Evolutionary conservation across 2,888 invertebrate species (phyloP).

Genomic region (Mythimna pallens): DNA sequence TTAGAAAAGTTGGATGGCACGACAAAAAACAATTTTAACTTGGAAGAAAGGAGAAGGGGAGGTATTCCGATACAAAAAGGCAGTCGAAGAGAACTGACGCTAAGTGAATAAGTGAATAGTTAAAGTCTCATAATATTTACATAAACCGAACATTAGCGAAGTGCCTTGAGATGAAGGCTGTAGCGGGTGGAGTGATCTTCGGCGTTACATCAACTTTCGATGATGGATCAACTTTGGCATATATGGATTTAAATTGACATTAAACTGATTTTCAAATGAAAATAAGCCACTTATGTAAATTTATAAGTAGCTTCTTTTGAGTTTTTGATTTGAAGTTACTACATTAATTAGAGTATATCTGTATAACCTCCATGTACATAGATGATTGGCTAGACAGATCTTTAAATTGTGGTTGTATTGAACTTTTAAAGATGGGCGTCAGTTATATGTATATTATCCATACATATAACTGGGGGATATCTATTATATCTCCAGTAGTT

Average conservation of each 20-base stretch:
- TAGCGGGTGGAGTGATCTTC: slow-evolving; percentile 64
- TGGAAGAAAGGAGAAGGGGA: slow-evolving; percentile 74
- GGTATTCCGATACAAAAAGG: slow-evolving; percentile 84
- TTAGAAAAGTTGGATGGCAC: slow-evolving; percentile 75
- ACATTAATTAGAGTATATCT: background rate
- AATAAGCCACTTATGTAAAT: background rate
- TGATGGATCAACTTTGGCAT: slow-evolving; percentile 32
- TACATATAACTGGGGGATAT: background rate
- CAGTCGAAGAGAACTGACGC: slow-evolving; percentile 82
- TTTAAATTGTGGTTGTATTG: no score
- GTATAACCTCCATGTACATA: background rate
- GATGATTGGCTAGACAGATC: background rate
- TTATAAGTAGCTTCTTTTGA: background rate
- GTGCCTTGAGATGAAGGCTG: slow-evolving; percentile 72
- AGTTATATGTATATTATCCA: no score
- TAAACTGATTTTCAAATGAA: background rate
- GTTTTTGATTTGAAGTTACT: background rate
- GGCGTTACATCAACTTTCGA: slow-evolving; percentile 25
- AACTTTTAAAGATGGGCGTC: no score
- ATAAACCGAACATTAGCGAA: slow-evolving; percentile 88
- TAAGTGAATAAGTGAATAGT: slow-evolving; percentile 90
- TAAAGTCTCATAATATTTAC: slow-evolving; percentile 89
- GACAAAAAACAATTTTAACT: slow-evolving; percentile 76
- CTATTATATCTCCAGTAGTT: background rate
- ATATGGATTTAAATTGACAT: slow-evolving; percentile 4